Conservation (phyloP, 2,797 vertebrate species). For the Euphonia xanthogaster region DNA sequence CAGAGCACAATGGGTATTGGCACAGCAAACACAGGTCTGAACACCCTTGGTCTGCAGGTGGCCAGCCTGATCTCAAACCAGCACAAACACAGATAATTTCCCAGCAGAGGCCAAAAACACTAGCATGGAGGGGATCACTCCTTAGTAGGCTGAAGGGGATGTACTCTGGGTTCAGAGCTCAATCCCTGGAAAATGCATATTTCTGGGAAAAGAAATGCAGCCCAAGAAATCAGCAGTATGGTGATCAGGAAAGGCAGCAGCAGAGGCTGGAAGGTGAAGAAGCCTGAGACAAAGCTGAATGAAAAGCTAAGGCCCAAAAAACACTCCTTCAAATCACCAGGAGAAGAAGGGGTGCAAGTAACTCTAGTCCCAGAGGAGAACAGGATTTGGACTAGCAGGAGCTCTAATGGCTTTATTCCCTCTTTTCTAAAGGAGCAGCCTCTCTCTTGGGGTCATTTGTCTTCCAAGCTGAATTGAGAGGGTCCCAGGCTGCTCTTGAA, state of each 20-base stretch:
- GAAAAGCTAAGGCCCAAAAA: not conserved
- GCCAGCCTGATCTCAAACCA: not conserved
- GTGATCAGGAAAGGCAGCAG: not conserved
- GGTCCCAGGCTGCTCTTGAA: not conserved
- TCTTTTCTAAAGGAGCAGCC: not conserved
- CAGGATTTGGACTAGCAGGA: not conserved
- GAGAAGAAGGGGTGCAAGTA: not conserved
- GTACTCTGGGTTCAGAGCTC: not conserved
- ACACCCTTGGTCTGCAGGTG: not conserved
- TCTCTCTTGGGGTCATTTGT: not conserved
- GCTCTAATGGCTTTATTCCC: not conserved
- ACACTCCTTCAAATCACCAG: not conserved
- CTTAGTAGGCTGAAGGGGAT: not conserved
- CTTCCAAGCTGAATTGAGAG: not conserved
- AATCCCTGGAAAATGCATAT: not conserved
- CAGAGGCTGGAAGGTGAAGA: not conserved
- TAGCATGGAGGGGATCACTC: not conserved
- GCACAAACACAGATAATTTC: not conserved
- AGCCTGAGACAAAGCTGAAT: not conserved
- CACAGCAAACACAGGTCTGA: not conserved
- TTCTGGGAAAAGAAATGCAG: not conserved
- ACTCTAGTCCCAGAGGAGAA: not conserved
- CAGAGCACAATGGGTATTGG: rapidly evolving
- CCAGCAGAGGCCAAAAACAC: not conserved
- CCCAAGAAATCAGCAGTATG: not conserved